Base-by-base conservation (phyloP, 2,113 vertebrate genomes). In the Tretioscincus oriximinensis region DNA sequence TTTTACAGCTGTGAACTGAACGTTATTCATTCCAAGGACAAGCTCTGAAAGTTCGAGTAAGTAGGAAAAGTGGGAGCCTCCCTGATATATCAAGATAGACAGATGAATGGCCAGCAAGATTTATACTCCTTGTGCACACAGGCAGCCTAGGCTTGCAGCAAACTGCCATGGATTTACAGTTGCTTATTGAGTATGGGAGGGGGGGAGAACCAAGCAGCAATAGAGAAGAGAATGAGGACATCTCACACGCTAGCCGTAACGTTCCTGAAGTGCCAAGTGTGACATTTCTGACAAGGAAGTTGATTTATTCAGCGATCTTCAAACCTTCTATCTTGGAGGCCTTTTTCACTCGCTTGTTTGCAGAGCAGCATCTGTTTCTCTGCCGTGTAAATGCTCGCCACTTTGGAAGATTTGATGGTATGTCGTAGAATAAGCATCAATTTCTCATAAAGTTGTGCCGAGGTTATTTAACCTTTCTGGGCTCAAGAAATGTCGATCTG, bases 21-120 rank as follows among this genome's bases (percentile, higher is more conserved):
- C 65, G 24, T 84, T 76, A 80, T 75, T 84, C 77, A 84, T 76
- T 70, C 7, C 72, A 84, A 84, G 77, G 82, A 80, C 77, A 80
- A 76, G 64, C 77, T 75, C 82, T 74, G 73, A 70, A 79, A 76
- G 66, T 70, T 80, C 77, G 75, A 84, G 74, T 74, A 76, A 84
- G 72, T 68, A 84, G 77, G 71, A 80, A 73, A 80, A 84, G 65
- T 76, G 54, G 77, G 64, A 80, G 66, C 65, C 77, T 64, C 66
- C 75, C 58, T 64, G 65, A 75, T 75, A 80, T 65, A 78, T 80
- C 77, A 80, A 80, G 54, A 74, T 18, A 84, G 71, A 75, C 72
- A 76, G 72, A 64, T 79, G 73, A 76, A 84, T 64, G 24, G 77
- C 77, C 71, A 75, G 41, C 28, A n/a, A 80, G 82, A 76, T 84